Evolutionary conservation across 1,140 invertebrate genomes (phyloP).

Genomic region (Mylabris phalerata): DNA sequence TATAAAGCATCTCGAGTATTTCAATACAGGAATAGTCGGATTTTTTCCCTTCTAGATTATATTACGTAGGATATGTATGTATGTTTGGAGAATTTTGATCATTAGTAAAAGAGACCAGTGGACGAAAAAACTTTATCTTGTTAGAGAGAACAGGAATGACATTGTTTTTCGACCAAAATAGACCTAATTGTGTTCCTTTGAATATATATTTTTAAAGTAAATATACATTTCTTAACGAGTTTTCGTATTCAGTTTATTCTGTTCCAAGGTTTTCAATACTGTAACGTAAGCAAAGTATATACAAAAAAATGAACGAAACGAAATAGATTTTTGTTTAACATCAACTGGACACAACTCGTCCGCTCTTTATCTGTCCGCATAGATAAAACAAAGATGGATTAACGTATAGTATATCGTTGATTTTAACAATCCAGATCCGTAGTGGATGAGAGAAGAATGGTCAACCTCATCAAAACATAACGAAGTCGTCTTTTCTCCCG

Average conservation of each 20-base stretch:
- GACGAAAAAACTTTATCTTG: neutral
- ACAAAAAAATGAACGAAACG: no score
- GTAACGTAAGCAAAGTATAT: conserved; percentile 13
- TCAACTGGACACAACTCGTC: no score
- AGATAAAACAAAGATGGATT: neutral
- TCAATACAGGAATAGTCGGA: neutral
- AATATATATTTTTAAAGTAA: conserved; percentile 16
- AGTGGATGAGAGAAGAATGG: conserved; percentile 30
- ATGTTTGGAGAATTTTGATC: no score
- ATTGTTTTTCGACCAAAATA: conserved; percentile 2
- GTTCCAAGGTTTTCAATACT: conserved; percentile 6
- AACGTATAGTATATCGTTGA: neutral
- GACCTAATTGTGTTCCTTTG: conserved; percentile 12
- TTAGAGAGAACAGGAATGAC: neutral
- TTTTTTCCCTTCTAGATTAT: no score
- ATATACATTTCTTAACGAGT: conserved; percentile 13
- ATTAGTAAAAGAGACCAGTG: neutral
- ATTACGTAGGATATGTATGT: no score
- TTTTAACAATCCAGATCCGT: neutral
- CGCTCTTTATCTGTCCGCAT: neutral
- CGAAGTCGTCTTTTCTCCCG: conserved; percentile 35
- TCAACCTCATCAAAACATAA: conserved; percentile 39
- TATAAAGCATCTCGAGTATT: neutral
- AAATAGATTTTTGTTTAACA: neutral
- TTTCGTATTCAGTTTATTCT: conserved; percentile 15